These are phyloP conservation scores for Teinopalpus imperialis DNA, from an alignment of 2,888 invertebrate species.

Conservation along the genomic window DNA sequence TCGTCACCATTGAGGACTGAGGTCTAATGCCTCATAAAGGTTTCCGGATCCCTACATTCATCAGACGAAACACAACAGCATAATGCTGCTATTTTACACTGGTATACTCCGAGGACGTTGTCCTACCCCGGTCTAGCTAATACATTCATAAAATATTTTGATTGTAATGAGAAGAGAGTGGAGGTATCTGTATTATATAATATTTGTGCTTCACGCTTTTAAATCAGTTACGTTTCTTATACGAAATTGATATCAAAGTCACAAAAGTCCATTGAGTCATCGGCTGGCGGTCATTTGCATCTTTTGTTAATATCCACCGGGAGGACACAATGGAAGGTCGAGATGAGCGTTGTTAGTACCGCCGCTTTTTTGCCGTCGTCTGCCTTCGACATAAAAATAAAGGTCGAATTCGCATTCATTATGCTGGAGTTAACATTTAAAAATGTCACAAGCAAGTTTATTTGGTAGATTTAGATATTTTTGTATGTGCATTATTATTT, in stretches of 20 bases:
- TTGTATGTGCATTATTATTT: no score
- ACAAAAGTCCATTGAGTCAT: slow-evolving; percentile 20
- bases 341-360: slow-evolving; percentile 22
- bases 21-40: no score
- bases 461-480: neutral
- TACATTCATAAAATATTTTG: no score
- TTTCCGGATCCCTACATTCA: no score
- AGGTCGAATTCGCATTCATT: slow-evolving; percentile 23
- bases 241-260: slow-evolving; percentile 15
- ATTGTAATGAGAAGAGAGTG: no score
- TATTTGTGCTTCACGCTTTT: no score
- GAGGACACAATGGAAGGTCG: slow-evolving; percentile 25
- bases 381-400: slow-evolving; percentile 25
- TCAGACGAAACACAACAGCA: no score
- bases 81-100: no score
- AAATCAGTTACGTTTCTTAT: neutral
- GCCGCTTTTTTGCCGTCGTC: slow-evolving; percentile 20
- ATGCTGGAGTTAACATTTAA: slow-evolving; percentile 17
- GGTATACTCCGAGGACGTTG: no score
- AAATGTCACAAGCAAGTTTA: slow-evolving; percentile 15
- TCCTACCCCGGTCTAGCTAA: no score
- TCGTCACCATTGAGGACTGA: no score
- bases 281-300: slow-evolving; percentile 23
- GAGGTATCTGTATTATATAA: no score
- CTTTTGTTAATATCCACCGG: slow-evolving; percentile 23